A percentile compares a stretch with the other conserved stretches of the same genome.
Conservation (phyloP, 2,113 vertebrate species). For the Neodon shergylaensis region DNA sequence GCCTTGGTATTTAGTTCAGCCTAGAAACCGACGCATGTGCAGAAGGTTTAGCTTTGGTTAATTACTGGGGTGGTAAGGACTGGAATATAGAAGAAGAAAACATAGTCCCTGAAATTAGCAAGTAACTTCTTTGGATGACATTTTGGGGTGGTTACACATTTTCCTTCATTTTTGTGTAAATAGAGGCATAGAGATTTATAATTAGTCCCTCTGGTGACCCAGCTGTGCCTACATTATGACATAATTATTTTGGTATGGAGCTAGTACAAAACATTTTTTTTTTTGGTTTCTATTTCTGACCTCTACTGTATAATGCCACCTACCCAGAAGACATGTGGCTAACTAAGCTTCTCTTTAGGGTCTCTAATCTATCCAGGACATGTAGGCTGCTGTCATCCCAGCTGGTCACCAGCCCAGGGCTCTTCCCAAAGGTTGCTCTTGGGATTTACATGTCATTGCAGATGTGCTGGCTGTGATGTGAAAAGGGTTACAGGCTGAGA, state of each 20-base stretch:
- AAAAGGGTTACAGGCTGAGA: background rate
- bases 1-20: slow-evolving; percentile 41
- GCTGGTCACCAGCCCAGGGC: background rate
- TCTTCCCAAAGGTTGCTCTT: background rate
- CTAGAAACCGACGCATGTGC: background rate
- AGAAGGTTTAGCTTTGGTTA: slow-evolving; percentile 55
- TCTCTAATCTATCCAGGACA: background rate
- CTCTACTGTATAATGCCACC: slow-evolving; percentile 5
- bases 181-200: slow-evolving; percentile 48
- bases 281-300: slow-evolving; percentile 31
- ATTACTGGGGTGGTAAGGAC: slow-evolving; percentile 43
- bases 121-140: slow-evolving; percentile 48
- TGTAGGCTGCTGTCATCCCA: background rate
- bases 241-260: slow-evolving; percentile 56
- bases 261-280: background rate
- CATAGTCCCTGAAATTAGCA: slow-evolving; percentile 39
- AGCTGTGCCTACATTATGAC: slow-evolving; percentile 32
- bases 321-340: slow-evolving; percentile 21
- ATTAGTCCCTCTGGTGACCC: slow-evolving; percentile 54
- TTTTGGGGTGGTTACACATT: slow-evolving; percentile 51
- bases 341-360: background rate
- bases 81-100: background rate
- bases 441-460: background rate
- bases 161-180: slow-evolving; percentile 61
- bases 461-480: background rate